These are phyloP conservation scores for Acronicta psi DNA, from an alignment of 2,888 invertebrate genomes.

Conservation along the genomic window DNA sequence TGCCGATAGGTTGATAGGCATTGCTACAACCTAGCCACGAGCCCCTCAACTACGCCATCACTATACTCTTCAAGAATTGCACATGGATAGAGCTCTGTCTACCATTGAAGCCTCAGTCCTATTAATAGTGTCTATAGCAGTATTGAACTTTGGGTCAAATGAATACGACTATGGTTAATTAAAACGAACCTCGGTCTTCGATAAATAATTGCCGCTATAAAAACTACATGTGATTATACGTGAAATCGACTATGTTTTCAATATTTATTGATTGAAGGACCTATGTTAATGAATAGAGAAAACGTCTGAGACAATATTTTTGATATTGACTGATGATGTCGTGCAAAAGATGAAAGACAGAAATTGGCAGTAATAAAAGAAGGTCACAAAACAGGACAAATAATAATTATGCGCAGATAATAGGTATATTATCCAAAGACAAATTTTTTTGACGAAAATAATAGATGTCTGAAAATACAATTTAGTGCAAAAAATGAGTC, in stretches of 20 bases:
- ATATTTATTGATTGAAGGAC: conserved; percentile 51
- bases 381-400: too few species aligned
- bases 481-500: too few species aligned
- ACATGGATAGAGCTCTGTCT: not conserved
- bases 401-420: too few species aligned
- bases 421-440: too few species aligned
- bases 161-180: conserved; percentile 44
- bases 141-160: conserved; percentile 40
- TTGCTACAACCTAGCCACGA: too few species aligned
- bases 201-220: conserved; percentile 70
- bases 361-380: not conserved
- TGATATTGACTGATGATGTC: not conserved
- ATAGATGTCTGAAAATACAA: too few species aligned
- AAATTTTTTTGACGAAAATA: too few species aligned
- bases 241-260: conserved; percentile 59
- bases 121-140: conserved; percentile 13
- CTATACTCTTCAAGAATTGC: not conserved
- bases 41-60: too few species aligned
- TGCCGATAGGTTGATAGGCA: too few species aligned
- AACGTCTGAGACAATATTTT: not conserved
- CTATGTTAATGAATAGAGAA: conserved; percentile 38
- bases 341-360: not conserved
- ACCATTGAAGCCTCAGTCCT: not conserved
- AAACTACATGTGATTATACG: conserved; percentile 62
- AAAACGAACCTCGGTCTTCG: conserved; percentile 36